Evolutionary conservation across 1,140 invertebrate species (phyloP).

Genomic region (Batillaria attramentaria): DNA sequence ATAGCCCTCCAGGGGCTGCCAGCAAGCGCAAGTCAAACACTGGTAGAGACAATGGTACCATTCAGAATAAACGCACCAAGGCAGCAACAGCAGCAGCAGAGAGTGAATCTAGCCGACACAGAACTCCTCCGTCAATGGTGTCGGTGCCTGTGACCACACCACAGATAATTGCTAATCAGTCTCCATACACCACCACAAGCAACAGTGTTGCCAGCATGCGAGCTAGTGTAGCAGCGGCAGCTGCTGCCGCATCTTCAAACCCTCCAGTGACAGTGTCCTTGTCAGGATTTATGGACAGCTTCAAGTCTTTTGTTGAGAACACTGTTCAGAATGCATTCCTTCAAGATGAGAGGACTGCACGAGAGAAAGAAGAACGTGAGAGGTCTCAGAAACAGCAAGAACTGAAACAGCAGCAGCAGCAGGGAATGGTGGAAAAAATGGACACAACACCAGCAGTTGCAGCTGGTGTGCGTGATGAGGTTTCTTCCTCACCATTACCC

Average conservation of each 20-base stretch:
- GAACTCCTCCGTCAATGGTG: slow-evolving; percentile 67
- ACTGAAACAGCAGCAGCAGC: slow-evolving; percentile 16
- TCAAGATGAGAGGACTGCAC: slow-evolving; percentile 54
- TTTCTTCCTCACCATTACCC: slow-evolving; percentile 49
- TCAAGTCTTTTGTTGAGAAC: slow-evolving; percentile 71
- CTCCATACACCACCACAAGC: slow-evolving; percentile 74
- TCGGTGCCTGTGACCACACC: slow-evolving; percentile 78
- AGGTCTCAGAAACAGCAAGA: slow-evolving; percentile 19
- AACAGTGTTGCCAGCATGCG: slow-evolving; percentile 44
- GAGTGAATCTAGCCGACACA: slow-evolving; percentile 59
- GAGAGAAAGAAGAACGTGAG: slow-evolving; percentile 30
- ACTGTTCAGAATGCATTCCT: slow-evolving; percentile 69
- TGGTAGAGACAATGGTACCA: slow-evolving; percentile 23
- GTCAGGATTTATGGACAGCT: slow-evolving; percentile 67
- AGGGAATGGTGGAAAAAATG: slow-evolving; percentile 22
- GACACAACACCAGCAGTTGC: slow-evolving; percentile 34
- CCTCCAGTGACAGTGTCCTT: slow-evolving; percentile 73
- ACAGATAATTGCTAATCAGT: slow-evolving; percentile 74
- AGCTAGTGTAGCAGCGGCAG: slow-evolving; percentile 22
- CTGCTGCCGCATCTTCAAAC: slow-evolving; percentile 45
- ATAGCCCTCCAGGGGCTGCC: slow-evolving; percentile 78
- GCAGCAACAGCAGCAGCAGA: slow-evolving; percentile 52
- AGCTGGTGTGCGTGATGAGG: slow-evolving; percentile 23
- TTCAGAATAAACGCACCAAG: slow-evolving; percentile 34
- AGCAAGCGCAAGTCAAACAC: slow-evolving; percentile 47